Conservation (phyloP, 2,797 vertebrate species). For the Sorex maritimensis region DNA sequence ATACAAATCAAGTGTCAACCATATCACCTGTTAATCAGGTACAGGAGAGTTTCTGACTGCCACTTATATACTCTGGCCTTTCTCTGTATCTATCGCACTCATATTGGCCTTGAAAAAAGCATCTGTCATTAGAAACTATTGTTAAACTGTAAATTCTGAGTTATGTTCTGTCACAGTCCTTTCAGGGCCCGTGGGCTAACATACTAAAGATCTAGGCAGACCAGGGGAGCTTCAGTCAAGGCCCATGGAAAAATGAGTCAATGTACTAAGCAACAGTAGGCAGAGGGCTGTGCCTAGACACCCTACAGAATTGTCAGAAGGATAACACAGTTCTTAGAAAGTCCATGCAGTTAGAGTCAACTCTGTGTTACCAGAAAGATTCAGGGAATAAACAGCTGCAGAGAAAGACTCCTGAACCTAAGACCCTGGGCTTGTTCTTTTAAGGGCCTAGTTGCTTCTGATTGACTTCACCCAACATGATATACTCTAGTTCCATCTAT, state of each 20-base stretch:
- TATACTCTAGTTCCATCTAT: too few species aligned
- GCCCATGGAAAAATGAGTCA: slow-evolving; percentile 77
- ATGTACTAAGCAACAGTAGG: slow-evolving; percentile 46
- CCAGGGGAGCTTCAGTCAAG: slow-evolving; percentile 77
- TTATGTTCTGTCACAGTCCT: slow-evolving; percentile 66
- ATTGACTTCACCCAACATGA: too few species aligned
- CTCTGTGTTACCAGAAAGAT: slow-evolving; percentile 83
- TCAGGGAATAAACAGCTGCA: slow-evolving; percentile 78
- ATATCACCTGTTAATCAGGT: slow-evolving; percentile 27
- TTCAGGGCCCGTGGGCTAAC: slow-evolving; percentile 65
- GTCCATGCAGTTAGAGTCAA: slow-evolving; percentile 62
- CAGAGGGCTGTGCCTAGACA: slow-evolving; percentile 72
- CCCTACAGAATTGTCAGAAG: slow-evolving; percentile 80
- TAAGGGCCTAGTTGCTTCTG: too few species aligned
- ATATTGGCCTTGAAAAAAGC: slow-evolving; percentile 43
- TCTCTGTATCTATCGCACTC: slow-evolving; percentile 70
- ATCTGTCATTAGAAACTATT: slow-evolving; percentile 85
- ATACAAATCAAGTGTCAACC: slow-evolving; percentile 28
- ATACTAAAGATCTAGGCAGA: slow-evolving; percentile 67
- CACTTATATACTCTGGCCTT: slow-evolving; percentile 68
- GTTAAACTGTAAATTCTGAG: slow-evolving; percentile 71
- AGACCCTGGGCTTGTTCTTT: slow-evolving; percentile 79
- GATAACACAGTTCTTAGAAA: slow-evolving; percentile 76
- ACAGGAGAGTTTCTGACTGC: not conserved
- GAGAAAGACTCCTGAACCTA: slow-evolving; percentile 77